phyloP scores from a whole-genome alignment of 2,113 vertebrate species.

The Thomomys bottae region DNA sequence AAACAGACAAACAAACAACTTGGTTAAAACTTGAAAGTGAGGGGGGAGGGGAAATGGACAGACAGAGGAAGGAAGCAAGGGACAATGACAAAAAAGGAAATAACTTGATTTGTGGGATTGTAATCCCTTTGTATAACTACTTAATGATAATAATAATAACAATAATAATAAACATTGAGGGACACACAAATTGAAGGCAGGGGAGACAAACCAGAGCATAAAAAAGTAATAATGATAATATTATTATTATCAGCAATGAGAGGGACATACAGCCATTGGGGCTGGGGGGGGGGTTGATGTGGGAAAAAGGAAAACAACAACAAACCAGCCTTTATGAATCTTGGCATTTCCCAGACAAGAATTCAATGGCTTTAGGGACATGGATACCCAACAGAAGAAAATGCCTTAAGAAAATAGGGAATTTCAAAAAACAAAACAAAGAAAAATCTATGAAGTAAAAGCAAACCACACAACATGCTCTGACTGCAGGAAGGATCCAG shows the following conservation, averaged over 20 bases:
- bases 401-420: no score
- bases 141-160: no score
- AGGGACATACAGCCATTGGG: background rate
- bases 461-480: conserved; percentile 84
- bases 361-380: background rate
- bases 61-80: no score
- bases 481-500: conserved; percentile 66
- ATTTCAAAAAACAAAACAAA: conserved; percentile 25
- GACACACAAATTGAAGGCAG: background rate
- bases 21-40: no score
- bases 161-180: background rate
- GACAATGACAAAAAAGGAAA: no score
- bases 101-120: no score
- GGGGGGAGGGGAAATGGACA: no score
- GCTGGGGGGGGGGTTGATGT: background rate
- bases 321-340: background rate
- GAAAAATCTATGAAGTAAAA: conserved; percentile 80
- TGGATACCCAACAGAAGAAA: no score
- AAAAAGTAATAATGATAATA: background rate
- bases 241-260: background rate
- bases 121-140: no score
- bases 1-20: background rate
- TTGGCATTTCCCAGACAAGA: background rate
- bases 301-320: background rate
- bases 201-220: conserved; percentile 7